phyloP scores from a whole-genome alignment of 2,797 vertebrate species.

The Telmatherina bonti region DNA sequence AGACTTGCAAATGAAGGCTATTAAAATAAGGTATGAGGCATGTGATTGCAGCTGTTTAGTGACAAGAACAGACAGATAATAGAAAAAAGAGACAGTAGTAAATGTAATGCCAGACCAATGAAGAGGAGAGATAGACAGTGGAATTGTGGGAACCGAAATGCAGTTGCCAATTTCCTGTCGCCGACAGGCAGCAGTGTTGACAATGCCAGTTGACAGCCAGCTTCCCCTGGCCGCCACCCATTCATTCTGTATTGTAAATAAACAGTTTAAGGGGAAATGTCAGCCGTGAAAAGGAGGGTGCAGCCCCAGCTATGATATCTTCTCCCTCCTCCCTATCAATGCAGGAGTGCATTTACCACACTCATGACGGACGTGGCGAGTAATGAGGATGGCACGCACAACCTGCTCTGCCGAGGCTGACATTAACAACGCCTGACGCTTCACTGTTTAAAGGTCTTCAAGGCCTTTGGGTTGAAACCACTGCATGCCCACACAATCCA shows the following conservation, averaged over 20 bases:
- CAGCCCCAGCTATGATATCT: slow-evolving; percentile 58
- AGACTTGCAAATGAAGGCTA: slow-evolving; percentile 58
- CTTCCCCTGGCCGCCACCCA: slow-evolving; percentile 64
- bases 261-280: slow-evolving; percentile 79
- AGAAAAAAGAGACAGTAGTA: slow-evolving; percentile 31
- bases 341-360: slow-evolving; percentile 48
- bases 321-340: slow-evolving; percentile 30
- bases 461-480: slow-evolving; percentile 59
- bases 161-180: slow-evolving; percentile 79
- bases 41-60: slow-evolving; percentile 47
- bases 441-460: slow-evolving; percentile 70
- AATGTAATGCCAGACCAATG: slow-evolving; percentile 27
- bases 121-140: slow-evolving; percentile 44
- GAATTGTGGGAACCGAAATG: slow-evolving; percentile 68
- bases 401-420: slow-evolving; percentile 74
- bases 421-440: slow-evolving; percentile 74
- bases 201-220: slow-evolving; percentile 73
- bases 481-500: slow-evolving; percentile 44
- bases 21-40: slow-evolving; percentile 60
- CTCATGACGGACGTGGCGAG: slow-evolving; percentile 71
- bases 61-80: slow-evolving; percentile 44
- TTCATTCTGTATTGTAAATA: slow-evolving; percentile 76
- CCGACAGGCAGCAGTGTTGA: slow-evolving; percentile 71
- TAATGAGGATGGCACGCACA: slow-evolving; percentile 79
- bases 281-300: slow-evolving; percentile 57